phyloP scores from a whole-genome alignment of 1,140 invertebrate genomes.

The Vollenhovia emeryi region DNA sequence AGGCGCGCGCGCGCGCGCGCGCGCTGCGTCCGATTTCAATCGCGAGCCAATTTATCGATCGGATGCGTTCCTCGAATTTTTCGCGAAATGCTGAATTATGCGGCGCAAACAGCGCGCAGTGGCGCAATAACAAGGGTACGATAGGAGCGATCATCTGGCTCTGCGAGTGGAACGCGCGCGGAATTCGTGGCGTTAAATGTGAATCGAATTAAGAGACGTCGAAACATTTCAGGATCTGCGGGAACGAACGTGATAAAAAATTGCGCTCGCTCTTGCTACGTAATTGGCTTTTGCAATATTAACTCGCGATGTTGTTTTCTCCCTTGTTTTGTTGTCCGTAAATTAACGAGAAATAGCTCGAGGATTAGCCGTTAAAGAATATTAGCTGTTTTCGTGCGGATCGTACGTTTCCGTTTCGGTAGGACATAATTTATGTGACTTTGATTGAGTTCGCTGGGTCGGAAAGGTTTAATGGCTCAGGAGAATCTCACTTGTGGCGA shows the following conservation, averaged over 20 bases:
- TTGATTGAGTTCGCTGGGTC: slow-evolving; percentile 29
- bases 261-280: neutral
- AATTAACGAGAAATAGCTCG: neutral
- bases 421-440: slow-evolving; percentile 52
- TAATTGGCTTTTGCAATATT: neutral
- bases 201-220: neutral
- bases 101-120: neutral
- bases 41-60: slow-evolving; percentile 45
- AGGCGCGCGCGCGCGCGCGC: neutral
- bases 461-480: slow-evolving; percentile 37
- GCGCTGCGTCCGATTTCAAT: slow-evolving; percentile 43
- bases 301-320: neutral
- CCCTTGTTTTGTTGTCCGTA: neutral
- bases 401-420: slow-evolving; percentile 21
- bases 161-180: neutral
- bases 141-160: neutral
- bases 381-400: slow-evolving; percentile 9
- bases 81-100: slow-evolving; percentile 21
- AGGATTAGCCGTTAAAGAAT: slow-evolving; percentile 13
- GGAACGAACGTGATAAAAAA: neutral
- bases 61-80: slow-evolving; percentile 27
- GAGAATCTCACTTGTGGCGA: slow-evolving; percentile 2
- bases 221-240: neutral
- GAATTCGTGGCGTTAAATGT: neutral
- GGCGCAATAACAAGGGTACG: neutral